Conservation (phyloP, 1,140 invertebrate species). For the Maconellicoccus hirsutus region DNA sequence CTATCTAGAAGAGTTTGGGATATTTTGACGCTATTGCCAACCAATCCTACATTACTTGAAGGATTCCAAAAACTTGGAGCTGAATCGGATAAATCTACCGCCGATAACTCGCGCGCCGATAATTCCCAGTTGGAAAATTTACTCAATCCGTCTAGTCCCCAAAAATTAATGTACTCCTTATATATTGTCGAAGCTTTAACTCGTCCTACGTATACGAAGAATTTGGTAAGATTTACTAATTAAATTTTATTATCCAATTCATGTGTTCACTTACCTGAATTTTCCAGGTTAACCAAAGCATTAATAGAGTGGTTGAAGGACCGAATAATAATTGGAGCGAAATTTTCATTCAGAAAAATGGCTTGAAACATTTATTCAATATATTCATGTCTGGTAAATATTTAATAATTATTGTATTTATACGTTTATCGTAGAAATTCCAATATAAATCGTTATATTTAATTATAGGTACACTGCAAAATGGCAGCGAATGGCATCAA, state of each 20-base stretch:
- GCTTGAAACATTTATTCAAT: conserved; percentile 74
- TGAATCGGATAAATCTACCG: conserved; percentile 16
- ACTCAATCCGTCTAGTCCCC: conserved; percentile 73
- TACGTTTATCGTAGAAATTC: background rate
- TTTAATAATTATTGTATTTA: conserved; percentile 1
- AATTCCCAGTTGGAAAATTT: conserved; percentile 47
- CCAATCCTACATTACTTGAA: conserved; percentile 69
- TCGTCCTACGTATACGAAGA: conserved; percentile 29
- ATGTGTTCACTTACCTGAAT: too few species aligned
- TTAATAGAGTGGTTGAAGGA: conserved; percentile 13
- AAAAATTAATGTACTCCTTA: conserved; percentile 88
- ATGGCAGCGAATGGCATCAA: conserved; percentile 81
- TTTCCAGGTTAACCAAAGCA: background rate
- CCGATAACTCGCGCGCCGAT: background rate
- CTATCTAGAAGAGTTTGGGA: conserved; percentile 86
- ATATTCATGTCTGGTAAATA: conserved; percentile 74
- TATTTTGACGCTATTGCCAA: conserved; percentile 78
- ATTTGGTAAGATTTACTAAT: background rate
- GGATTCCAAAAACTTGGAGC: conserved; percentile 60
- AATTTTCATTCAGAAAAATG: conserved; percentile 73
- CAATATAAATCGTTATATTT: background rate
- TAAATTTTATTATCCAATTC: too few species aligned
- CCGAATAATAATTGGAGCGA: conserved; percentile 50
- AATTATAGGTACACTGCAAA: conserved; percentile 47
- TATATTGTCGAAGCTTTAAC: conserved; percentile 76